Evolutionary conservation across 2,113 vertebrate species (phyloP), one percentile per base, ranked within the genome.

Genomic region (Mus spicilegus): DNA sequence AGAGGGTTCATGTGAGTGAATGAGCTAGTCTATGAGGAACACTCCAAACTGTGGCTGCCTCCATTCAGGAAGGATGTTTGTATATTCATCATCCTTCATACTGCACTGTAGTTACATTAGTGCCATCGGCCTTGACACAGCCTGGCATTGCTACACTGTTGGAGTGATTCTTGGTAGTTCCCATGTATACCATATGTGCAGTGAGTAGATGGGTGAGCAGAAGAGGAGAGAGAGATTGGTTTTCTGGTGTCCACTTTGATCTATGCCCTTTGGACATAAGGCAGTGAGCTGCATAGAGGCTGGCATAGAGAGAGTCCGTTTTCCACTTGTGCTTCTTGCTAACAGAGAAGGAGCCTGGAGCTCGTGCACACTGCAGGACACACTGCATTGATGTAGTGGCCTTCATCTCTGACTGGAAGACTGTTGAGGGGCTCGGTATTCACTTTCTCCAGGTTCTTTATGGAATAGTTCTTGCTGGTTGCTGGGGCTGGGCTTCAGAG

Each of bases 261-360:
- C 3, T 2, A 0, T 67, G 24, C 22, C 22, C 2, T 0, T 22
- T 7, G 7, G 4, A 76, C 33, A 3, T 0, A 36, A 16, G 26
- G 8, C 28, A 51, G 49, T 19, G 33, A 70, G 67, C 17, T 58
- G 33, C 19, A 1, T 16, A 72, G 56, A 4, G 20, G 24, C 6
- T 8, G 7, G 49, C 11, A 54, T n/a, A n/a, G 12, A 36, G n/a
- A 70, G 78, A 39, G 56, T 7, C 42, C 12, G 8, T 36, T 51
- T 73, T 33, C 63, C 65, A 3, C 0, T 28, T 12, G 39, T 7
- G 28, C 13, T 87, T 84, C 69, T 67, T 16, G 65, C 28, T 69
- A 33, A 51, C 20, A 3, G 0, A 30, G 51, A 73, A 7, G 58
- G 81, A 92, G 30, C 70, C 16, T 49, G 58, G 87, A 12, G 58